A percentile compares a stretch with the other conserved stretches of the same genome.
These are phyloP conservation scores for Manis javanica DNA, from an alignment of 2,797 vertebrate genomes.

Conservation along the genomic window DNA sequence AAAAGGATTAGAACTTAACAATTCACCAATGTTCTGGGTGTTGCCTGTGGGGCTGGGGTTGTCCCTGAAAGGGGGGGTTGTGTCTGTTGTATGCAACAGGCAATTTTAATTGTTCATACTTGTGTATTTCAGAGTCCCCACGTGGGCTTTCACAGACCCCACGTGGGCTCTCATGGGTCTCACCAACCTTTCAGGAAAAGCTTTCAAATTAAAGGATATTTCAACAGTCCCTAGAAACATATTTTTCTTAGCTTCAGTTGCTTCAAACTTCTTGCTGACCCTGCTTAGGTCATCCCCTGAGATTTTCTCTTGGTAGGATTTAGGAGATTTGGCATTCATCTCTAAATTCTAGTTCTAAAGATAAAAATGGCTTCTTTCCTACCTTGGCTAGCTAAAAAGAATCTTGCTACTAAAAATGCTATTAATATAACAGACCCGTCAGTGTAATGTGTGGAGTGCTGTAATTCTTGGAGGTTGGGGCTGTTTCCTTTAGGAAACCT, in stretches of 20 bases:
- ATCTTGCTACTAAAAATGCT: conserved; percentile 58
- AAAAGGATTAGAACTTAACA: background rate
- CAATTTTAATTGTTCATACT: background rate
- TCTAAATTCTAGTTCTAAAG: conserved; percentile 48
- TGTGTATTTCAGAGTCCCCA: background rate
- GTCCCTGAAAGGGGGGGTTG: background rate
- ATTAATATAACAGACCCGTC: background rate
- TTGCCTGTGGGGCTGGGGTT: background rate
- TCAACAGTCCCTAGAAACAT: background rate
- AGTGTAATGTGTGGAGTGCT: background rate
- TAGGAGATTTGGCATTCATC: conserved; percentile 34
- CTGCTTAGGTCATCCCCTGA: background rate
- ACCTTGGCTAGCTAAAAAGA: conserved; percentile 57
- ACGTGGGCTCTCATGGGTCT: background rate
- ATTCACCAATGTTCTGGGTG: background rate
- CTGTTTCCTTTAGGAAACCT: conserved; percentile 60
- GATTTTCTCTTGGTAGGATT: conserved; percentile 39
- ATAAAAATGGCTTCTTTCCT: conserved; percentile 62
- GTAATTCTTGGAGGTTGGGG: background rate
- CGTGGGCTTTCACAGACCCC: background rate
- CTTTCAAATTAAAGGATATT: background rate
- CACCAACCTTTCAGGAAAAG: background rate
- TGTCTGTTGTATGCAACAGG: background rate
- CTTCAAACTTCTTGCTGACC: background rate
- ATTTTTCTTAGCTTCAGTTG: background rate